Conservation (phyloP, 2,797 vertebrate species). For the Hyperoplus lanceolatus region DNA sequence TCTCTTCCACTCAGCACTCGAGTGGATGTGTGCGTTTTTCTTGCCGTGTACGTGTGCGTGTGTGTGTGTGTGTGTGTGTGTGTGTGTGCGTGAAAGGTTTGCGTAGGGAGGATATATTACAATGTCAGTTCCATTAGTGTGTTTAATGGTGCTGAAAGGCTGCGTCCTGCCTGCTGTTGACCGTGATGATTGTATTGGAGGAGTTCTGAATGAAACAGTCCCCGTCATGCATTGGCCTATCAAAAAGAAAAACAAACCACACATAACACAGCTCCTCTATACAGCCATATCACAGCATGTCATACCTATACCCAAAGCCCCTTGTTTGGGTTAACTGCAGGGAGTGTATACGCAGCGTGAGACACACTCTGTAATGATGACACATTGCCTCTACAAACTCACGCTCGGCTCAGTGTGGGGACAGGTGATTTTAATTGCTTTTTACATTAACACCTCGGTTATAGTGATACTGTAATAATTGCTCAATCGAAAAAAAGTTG, state of each 20-base stretch:
- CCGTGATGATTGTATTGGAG: slow-evolving; percentile 64
- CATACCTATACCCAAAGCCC: neutral
- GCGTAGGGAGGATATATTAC: slow-evolving; percentile 74
- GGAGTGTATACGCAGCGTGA: slow-evolving; percentile 25
- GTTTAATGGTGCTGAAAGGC: slow-evolving; percentile 83
- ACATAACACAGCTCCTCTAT: slow-evolving; percentile 5
- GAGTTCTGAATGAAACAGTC: slow-evolving; percentile 65
- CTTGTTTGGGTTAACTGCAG: slow-evolving; percentile 42
- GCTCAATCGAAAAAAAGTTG: no score
- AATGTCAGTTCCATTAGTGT: slow-evolving; percentile 74
- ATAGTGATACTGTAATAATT: neutral
- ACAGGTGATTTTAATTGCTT: slow-evolving; percentile 44
- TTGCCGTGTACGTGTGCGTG: slow-evolving; percentile 45
- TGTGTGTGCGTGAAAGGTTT: slow-evolving; percentile 41
- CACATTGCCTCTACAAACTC: slow-evolving; percentile 39
- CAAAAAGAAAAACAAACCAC: slow-evolving; percentile 37
- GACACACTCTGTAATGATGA: slow-evolving; percentile 20
- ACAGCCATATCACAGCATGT: slow-evolving; percentile 10
- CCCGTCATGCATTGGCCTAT: slow-evolving; percentile 49
- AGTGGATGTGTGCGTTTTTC: slow-evolving; percentile 64
- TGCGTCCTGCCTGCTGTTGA: slow-evolving; percentile 66
- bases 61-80: slow-evolving; percentile 44
- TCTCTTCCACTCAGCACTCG: slow-evolving; percentile 70
- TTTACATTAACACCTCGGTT: slow-evolving; percentile 34
- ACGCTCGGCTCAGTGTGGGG: neutral